Conservation (phyloP, 2,797 vertebrate species). For the Serranus cabrilla region DNA sequence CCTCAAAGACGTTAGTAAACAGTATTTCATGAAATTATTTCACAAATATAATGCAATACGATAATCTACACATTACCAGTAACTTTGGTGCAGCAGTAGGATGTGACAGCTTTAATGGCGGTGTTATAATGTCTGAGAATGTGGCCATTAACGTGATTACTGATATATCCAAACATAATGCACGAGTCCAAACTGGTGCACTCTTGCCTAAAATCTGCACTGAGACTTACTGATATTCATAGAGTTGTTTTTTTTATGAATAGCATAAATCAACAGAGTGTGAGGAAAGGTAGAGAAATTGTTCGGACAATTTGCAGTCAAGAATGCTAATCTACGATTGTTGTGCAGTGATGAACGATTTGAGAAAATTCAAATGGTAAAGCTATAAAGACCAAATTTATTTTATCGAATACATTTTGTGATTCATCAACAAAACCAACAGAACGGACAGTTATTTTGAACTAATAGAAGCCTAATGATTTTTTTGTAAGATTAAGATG, state of each 20-base stretch:
- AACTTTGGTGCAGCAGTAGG: slow-evolving; percentile 25
- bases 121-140: slow-evolving; percentile 35
- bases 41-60: slow-evolving; percentile 31
- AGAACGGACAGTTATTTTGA: neutral
- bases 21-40: slow-evolving; percentile 44
- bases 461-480: neutral
- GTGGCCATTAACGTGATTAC: slow-evolving; percentile 43
- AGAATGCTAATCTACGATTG: neutral
- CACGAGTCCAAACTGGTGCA: slow-evolving; percentile 19
- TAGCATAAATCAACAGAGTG: slow-evolving; percentile 7
- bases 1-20: slow-evolving; percentile 39
- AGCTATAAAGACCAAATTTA: neutral
- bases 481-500: neutral
- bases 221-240: slow-evolving; percentile 1
- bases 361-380: neutral
- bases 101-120: slow-evolving; percentile 40
- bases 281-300: neutral
- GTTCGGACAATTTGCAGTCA: neutral
- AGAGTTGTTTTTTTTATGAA: slow-evolving; percentile 14
- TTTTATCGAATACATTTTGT: neutral
- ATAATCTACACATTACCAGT: slow-evolving; percentile 35
- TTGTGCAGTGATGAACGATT: neutral
- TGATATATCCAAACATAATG: slow-evolving; percentile 34
- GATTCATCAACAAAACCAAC: neutral
- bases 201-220: slow-evolving; percentile 6